These are phyloP conservation scores for Leucoma salicis DNA, from an alignment of 2,888 invertebrate species.

Conservation along the genomic window DNA sequence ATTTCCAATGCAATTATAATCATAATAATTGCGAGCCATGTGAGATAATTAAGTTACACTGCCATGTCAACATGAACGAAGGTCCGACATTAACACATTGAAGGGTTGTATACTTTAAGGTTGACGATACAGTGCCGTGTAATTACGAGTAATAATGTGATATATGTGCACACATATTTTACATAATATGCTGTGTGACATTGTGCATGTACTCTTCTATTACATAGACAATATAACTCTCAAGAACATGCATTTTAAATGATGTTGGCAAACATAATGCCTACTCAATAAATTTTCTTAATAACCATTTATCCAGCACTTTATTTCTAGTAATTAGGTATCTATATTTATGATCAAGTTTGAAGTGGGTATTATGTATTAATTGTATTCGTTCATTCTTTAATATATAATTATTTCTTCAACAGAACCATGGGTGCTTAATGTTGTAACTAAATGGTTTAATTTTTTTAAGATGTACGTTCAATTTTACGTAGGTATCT, in stretches of 20 bases:
- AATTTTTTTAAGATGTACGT: background rate
- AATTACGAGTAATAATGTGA: constrained; percentile 31
- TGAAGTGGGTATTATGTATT: no score
- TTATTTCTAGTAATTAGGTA: background rate
- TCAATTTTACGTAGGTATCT: no score
- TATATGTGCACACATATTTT: constrained; percentile 36
- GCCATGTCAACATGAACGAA: constrained; percentile 15
- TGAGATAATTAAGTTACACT: no score
- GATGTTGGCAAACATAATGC: background rate
- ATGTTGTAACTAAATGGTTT: no score
- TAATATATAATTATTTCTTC: no score
- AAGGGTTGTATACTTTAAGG: constrained; percentile 38
- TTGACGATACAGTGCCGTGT: constrained; percentile 37
- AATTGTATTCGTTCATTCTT: no score
- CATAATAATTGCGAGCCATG: no score
- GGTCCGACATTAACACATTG: constrained; percentile 25
- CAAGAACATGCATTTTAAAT: constrained; percentile 9
- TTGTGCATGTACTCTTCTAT: constrained; percentile 16
- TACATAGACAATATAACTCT: constrained; percentile 9
- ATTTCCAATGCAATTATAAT: no score
- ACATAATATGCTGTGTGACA: constrained; percentile 36
- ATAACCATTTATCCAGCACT: constrained; percentile 1
- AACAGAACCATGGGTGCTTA: no score
- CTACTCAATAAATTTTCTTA: constrained; percentile 1
- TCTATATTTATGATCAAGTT: no score